Evolutionary conservation across 2,113 vertebrate genomes (phyloP), one percentile per base, ranked within the genome.

Genomic region (Pituophis catenifer): DNA sequence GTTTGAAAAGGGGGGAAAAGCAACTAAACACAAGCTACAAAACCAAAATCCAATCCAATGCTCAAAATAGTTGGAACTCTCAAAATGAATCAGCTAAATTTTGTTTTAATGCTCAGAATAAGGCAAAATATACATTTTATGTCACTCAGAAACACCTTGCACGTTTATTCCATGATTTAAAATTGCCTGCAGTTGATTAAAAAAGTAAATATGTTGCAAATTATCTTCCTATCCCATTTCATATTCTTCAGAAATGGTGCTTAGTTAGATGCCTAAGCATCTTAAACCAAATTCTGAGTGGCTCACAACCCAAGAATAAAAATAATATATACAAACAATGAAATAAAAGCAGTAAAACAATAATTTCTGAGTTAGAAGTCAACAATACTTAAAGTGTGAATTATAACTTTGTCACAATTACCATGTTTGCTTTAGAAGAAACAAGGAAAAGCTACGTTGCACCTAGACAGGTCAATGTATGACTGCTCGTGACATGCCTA

Each of bases 401-500:
- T 48, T 29, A 48, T 24, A 58, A 92, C 52, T 52, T n/a, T 50
- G 23, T 21, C 44, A 44, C 11, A 26, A 38, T n/a, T 53, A 8
- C 85, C 55, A 26, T n/a, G 86, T 19, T 5, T 91, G 21, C n/a
- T 50, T 24, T 38, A 86, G 75, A 29, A 58, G 17, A n/a, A 8
- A 52, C 33, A 38, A 21, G 52, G 2, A 58, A 62, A 9, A 62
- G 26, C 24, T 87, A 52, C 0, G 23, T 58, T 91, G 57, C 21
- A 81, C 9, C 33, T 65, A 17, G n/a, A 65, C 1, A 91, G 50
- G 55, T 19, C 4, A 52, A 88, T 54, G 0, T 5, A 1, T 24
- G 11, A 0, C 17, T 26, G 0, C 55, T 48, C 48, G 17, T 0
- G 0, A 70, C 58, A 88, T 0, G 62, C 70, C 86, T 21, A 1